Percentiles rank a stretch among this genome's conserved stretches.
phyloP scores from a whole-genome alignment of 2,113 vertebrate species.

The Cyprinus carpio region DNA sequence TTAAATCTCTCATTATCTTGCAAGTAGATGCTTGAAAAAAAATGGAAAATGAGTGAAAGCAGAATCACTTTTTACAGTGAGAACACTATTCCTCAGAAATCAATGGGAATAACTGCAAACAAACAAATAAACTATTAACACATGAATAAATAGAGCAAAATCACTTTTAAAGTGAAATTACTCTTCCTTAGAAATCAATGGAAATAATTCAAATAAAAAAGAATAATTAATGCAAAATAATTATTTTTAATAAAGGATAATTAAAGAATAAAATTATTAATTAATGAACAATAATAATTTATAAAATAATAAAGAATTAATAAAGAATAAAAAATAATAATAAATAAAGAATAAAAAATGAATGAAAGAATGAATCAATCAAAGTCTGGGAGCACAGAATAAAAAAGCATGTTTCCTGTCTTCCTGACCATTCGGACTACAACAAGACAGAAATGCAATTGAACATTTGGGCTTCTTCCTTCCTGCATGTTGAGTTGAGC shows the following conservation, averaged over 20 bases:
- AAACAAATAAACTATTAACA: not conserved
- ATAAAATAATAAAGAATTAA: not conserved
- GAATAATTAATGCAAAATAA: not conserved
- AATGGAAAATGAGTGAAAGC: not conserved
- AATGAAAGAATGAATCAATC: not conserved
- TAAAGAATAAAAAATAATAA: not conserved
- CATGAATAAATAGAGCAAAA: not conserved
- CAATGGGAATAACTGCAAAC: not conserved
- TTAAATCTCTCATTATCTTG: not conserved
- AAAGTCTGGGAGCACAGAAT: constrained; percentile 9
- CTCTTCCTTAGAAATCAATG: not conserved
- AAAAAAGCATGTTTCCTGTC: constrained; percentile 6
- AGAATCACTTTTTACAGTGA: not conserved
- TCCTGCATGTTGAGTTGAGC: constrained; percentile 9
- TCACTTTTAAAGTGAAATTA: not conserved
- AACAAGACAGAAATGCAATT: not conserved
- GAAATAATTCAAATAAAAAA: not conserved
- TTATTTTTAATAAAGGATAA: not conserved
- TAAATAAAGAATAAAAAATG: not conserved
- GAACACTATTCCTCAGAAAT: not conserved
- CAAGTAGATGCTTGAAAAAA: not conserved
- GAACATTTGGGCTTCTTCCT: not conserved
- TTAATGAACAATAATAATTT: not conserved
- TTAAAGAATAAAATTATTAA: not conserved
- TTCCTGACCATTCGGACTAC: not conserved